These are phyloP conservation scores for Spinus olivaceus DNA, from an alignment of 2,797 vertebrate genomes.

Conservation along the genomic window DNA sequence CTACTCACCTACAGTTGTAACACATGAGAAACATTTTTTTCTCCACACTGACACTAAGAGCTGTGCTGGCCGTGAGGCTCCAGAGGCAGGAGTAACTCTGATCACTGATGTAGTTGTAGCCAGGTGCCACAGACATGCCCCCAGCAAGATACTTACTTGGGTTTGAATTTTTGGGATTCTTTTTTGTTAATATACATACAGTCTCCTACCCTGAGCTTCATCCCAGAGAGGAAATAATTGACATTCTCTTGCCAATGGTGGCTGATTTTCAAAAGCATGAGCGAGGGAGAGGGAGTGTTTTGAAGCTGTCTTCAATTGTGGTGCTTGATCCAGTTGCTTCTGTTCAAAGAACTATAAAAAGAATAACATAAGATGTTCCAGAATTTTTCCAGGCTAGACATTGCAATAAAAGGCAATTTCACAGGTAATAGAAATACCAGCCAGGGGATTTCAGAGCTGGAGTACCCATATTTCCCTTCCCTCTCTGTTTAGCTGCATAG, in stretches of 20 bases:
- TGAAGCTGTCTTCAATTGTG: background rate
- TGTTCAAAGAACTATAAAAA: conserved; percentile 8
- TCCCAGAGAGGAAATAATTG: conserved; percentile 13
- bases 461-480: background rate
- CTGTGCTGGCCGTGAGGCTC: background rate
- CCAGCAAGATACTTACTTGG: background rate
- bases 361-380: background rate
- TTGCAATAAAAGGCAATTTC: background rate
- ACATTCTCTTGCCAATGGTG: background rate
- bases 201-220: background rate
- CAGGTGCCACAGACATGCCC: background rate
- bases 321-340: background rate
- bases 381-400: background rate
- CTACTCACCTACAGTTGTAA: background rate
- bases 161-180: background rate
- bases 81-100: background rate
- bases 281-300: background rate
- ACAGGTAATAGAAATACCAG: background rate
- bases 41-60: background rate
- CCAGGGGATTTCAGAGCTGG: background rate
- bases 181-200: background rate
- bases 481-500: background rate
- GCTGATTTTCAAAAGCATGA: background rate
- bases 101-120: background rate
- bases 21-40: background rate